phyloP scores from a whole-genome alignment of 2,797 vertebrate genomes.

The Sparus aurata region DNA sequence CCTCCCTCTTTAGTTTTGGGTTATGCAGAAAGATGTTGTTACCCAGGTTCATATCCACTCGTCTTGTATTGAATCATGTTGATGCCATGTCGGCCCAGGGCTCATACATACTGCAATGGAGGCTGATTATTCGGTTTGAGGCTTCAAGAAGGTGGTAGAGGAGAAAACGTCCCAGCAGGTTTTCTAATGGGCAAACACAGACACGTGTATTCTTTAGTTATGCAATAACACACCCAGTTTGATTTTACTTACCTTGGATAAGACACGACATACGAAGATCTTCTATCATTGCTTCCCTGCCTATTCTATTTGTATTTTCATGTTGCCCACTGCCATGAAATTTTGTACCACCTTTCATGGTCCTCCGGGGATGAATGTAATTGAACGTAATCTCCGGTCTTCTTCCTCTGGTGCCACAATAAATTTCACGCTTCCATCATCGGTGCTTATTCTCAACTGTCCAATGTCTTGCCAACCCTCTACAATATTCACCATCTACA shows the following conservation, averaged over 20 bases:
- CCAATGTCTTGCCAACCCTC: too few relatives aligned
- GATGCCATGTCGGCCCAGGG: conserved; percentile 31
- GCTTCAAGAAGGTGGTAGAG: conserved; percentile 18
- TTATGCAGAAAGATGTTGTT: conserved; percentile 33
- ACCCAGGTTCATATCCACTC: conserved; percentile 25
- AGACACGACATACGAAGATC: background rate
- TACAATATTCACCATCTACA: too few relatives aligned
- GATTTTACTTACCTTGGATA: background rate
- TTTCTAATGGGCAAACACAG: conserved; percentile 31
- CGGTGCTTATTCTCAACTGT: background rate
- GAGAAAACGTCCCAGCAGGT: conserved; percentile 36
- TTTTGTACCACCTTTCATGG: background rate
- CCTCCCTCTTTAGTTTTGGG: conserved; percentile 24
- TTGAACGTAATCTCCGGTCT: background rate
- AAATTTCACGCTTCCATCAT: background rate
- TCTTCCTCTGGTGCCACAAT: background rate
- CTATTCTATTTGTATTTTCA: background rate
- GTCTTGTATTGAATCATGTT: conserved; percentile 26
- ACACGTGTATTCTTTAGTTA: conserved; percentile 5
- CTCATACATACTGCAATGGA: conserved; percentile 51
- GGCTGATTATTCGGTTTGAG: conserved; percentile 51
- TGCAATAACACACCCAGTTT: conserved; percentile 11
- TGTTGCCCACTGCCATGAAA: background rate
- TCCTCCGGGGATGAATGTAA: background rate
- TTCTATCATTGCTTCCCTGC: background rate